Conservation (phyloP, 2,113 vertebrate genomes). For the Triplophysa tibetana region DNA sequence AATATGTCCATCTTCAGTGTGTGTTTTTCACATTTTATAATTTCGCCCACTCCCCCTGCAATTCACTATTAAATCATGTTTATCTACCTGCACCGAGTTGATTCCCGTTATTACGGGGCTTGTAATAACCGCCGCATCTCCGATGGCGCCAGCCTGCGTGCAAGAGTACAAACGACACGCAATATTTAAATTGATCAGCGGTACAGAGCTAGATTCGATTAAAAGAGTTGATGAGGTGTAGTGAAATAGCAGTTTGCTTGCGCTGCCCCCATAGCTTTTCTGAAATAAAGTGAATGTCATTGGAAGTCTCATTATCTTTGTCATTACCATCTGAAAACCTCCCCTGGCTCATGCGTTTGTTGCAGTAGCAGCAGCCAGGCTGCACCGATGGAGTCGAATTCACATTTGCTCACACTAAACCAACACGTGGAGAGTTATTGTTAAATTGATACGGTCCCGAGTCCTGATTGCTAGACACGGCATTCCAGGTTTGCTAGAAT, state of each 20-base stretch:
- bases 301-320: constrained; percentile 41
- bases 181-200: constrained; percentile 6
- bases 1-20: background rate
- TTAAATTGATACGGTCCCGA: too few relatives aligned
- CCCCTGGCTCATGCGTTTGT: background rate
- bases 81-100: background rate
- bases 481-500: too few relatives aligned
- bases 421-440: background rate
- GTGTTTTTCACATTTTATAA: background rate
- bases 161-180: background rate
- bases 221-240: constrained; percentile 28
- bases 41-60: background rate
- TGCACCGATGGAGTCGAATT: too few relatives aligned
- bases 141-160: background rate
- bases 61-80: constrained; percentile 7
- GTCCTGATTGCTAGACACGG: background rate
- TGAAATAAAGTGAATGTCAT: constrained; percentile 44
- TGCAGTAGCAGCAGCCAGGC: background rate
- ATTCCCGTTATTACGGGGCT: background rate
- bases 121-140: constrained; percentile 7
- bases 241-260: constrained; percentile 5
- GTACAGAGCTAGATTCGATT: constrained; percentile 23
- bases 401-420: background rate
- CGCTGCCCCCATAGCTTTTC: constrained; percentile 29
- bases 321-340: background rate